Base-by-base conservation (phyloP, 2,797 vertebrate species). In the Phrynocephalus forsythii region DNA sequence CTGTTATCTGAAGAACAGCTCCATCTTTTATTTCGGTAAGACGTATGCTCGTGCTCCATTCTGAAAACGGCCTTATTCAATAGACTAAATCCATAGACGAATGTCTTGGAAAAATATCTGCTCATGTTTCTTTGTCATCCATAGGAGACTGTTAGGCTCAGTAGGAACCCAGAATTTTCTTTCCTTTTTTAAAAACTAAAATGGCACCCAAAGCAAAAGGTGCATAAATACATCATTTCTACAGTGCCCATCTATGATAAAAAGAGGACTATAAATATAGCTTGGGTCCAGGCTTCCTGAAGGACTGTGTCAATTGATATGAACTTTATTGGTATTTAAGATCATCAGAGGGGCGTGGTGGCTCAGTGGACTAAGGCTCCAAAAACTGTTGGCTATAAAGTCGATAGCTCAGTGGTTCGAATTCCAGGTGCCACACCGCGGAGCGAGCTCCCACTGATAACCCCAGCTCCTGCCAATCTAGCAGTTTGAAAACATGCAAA, bases 11-110 rank as follows among this genome's bases (percentile, higher is more conserved):
- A 71, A 71, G 52, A 72, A 84, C 33, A 60, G 30, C 6, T 38
- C 9, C 28, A 56, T 84, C 71, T 60, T 86, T 86, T 73, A 72
- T 86, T 86, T 28, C 16, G 44, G 24, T 44, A 86, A 81, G 30
- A 26, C 33, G 7, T 48, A 24, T 48, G 68, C 26, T 60, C 48
- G n/a, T 86, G 22, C 22, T 44, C 26, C 20, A 52, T 48, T 15
- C 26, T 72, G 26, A 73, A 22, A 38, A 81, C 38, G 7, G 15
- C 11, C 44, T 56, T n/a, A 48, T 52, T 69, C 44, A 56, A 56
- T 56, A 13, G 26, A 69, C 13, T 60, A 80, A 73, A 86, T 81
- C 26, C 60, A 69, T 67, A 80, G 30, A 50, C 68, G 26, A 1
- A 5, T 30, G 11, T 30, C 30, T 30, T 78, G 73, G 9, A 76